These are phyloP conservation scores for Rhincodon typus DNA, from an alignment of 2,797 vertebrate species.

Conservation along the genomic window DNA sequence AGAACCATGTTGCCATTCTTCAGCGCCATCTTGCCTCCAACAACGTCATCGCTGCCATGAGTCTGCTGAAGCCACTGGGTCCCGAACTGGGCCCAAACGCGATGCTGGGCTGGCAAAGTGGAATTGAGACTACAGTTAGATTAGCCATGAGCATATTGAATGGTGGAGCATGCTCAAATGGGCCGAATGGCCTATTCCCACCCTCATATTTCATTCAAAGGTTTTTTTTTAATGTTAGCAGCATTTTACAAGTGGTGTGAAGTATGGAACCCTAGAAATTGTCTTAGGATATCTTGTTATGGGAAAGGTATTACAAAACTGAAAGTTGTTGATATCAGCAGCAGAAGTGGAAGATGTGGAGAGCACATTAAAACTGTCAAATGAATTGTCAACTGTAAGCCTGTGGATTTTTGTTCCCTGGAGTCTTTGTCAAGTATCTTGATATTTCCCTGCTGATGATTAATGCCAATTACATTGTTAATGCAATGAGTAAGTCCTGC, in stretches of 20 bases:
- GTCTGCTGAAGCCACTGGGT: too few relatives aligned
- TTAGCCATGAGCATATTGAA: too few relatives aligned
- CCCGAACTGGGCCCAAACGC: too few relatives aligned
- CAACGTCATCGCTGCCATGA: too few relatives aligned
- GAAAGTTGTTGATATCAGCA: neutral
- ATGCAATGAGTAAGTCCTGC: neutral
- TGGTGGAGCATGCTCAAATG: too few relatives aligned
- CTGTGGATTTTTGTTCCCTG: neutral
- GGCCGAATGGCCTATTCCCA: too few relatives aligned
- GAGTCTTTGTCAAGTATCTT: neutral
- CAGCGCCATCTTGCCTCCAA: too few relatives aligned
- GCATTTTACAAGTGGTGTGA: neutral
- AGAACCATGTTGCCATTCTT: too few relatives aligned
- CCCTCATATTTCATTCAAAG: too few relatives aligned
- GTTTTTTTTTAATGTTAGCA: neutral
- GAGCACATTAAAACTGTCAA: neutral
- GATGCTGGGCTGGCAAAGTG: too few relatives aligned
- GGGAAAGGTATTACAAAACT: neutral
- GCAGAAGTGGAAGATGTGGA: neutral
- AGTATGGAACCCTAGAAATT: neutral
- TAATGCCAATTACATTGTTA: neutral
- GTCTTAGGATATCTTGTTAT: neutral
- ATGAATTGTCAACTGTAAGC: neutral
- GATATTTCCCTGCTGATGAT: neutral
- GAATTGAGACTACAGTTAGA: too few relatives aligned